Evolutionary conservation across 2,113 vertebrate genomes (phyloP).

Genomic region (Entelurus aequoreus): DNA sequence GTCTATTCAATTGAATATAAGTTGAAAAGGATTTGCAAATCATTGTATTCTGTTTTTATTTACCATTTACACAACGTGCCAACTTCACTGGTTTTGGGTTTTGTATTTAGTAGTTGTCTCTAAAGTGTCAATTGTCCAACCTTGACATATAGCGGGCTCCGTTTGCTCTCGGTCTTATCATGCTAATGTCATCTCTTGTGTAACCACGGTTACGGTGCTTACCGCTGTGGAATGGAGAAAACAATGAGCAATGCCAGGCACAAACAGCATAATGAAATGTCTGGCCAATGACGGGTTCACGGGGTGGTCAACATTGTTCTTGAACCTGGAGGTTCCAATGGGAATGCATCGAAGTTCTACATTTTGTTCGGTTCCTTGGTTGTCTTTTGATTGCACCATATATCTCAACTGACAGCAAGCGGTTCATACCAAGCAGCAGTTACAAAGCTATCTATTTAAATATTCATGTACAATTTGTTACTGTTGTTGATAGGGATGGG

Average conservation of each 20-base stretch:
- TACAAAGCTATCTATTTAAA: background rate
- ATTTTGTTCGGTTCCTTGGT: background rate
- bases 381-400: background rate
- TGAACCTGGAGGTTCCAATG: background rate
- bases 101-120: background rate
- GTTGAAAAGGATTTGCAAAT: too few species aligned
- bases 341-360: background rate
- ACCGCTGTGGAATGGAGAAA: slow-evolving; percentile 51
- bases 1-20: too few species aligned
- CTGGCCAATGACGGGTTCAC: slow-evolving; percentile 41
- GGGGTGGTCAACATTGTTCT: slow-evolving; percentile 26
- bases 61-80: too few species aligned
- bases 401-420: too few species aligned
- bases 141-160: background rate
- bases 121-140: background rate
- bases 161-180: slow-evolving; percentile 7
- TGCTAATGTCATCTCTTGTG: slow-evolving; percentile 28
- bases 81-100: too few species aligned
- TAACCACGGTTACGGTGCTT: slow-evolving; percentile 35
- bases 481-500: background rate
- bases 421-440: too few species aligned
- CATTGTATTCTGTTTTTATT: too few species aligned
- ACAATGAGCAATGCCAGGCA: slow-evolving; percentile 43
- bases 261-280: slow-evolving; percentile 45
- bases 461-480: background rate